Base-by-base conservation (phyloP, 2,888 invertebrate species). In the Drosophila multiciliata region DNA sequence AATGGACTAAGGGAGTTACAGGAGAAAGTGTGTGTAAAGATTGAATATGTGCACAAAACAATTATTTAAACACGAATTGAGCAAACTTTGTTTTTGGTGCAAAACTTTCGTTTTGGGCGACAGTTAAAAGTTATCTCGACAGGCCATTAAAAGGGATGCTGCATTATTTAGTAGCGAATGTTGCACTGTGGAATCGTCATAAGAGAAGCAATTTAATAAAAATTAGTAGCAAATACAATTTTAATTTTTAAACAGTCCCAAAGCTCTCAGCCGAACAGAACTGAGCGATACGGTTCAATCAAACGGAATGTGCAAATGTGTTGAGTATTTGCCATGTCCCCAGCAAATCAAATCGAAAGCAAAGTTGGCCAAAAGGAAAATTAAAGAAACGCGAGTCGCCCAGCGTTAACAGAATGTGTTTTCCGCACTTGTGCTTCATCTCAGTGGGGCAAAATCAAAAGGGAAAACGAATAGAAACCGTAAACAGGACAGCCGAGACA, bases 221-320 rank as follows among this genome's bases (percentile, higher is more conserved):
- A 80, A 80, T 80, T 80, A 77, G 80, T 72, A 40, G 67, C 64
- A 78, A 78, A 80, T 76, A 80, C 66, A 76, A 80, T 68, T 68
- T 72, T 72, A 78, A 78, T 76, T 62, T 78, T 67, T 68, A 76
- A 78, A 59, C 72, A 76, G 72, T 42, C 58, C 9, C 32, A 58
- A 54, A 52, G 53, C 53, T 60, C 53, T 60, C 63, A 66, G 55
- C 62, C 66, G 58, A 36, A 40, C 29, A 52, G 52, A 40, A 59
- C 36, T 67, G 55, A 57, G 42, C 17, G 45, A 32, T 49, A 9
- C 42, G 38, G 50, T 53, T 57, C 72, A 81, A 86, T 86, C 83
- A 83, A 83, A 86, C 66, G 82, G 71, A 76, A 88, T 83, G 79
- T 68, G 63, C 62, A 65, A 80, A 70, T 60, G 67, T 59, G 82